A percentile compares a stretch with the other conserved stretches of the same genome.
Conservation (phyloP, 2,113 vertebrate genomes). For the Loxodonta africana region DNA sequence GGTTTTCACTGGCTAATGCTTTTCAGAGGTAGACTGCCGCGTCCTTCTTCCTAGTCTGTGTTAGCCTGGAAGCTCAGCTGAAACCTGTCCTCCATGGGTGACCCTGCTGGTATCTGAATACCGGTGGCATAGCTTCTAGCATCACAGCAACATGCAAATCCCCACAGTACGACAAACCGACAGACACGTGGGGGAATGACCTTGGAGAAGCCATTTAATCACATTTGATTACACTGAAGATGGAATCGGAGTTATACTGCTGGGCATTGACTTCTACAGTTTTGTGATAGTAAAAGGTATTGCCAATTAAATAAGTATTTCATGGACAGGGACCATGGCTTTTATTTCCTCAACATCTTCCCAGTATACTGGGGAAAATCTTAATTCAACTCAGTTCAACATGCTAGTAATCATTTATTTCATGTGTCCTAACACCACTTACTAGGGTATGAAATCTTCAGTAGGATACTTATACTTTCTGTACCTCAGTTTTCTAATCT, state of each 20-base stretch:
- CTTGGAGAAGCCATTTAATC: background rate
- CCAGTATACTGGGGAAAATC: conserved; percentile 21
- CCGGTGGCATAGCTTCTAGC: too few species aligned
- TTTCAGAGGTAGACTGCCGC: too few species aligned
- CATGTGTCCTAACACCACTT: background rate
- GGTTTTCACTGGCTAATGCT: too few species aligned
- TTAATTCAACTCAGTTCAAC: background rate
- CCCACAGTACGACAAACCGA: too few species aligned
- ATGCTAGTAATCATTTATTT: background rate
- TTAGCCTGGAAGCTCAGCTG: too few species aligned
- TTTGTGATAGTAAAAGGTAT: background rate
- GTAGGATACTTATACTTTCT: background rate
- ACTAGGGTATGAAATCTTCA: background rate
- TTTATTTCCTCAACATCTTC: conserved; percentile 3
- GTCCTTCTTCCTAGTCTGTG: too few species aligned
- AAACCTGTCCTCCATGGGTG: too few species aligned
- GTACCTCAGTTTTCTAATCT: background rate
- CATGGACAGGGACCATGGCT: background rate
- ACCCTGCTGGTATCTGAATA: too few species aligned
- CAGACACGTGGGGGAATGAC: background rate
- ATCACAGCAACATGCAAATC: too few species aligned
- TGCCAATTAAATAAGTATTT: background rate
- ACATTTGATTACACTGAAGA: background rate
- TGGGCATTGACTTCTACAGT: background rate
- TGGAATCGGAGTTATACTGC: background rate